Evolutionary conservation across 2,888 invertebrate genomes (phyloP).

Genomic region (Zaprionus lineosus): DNA sequence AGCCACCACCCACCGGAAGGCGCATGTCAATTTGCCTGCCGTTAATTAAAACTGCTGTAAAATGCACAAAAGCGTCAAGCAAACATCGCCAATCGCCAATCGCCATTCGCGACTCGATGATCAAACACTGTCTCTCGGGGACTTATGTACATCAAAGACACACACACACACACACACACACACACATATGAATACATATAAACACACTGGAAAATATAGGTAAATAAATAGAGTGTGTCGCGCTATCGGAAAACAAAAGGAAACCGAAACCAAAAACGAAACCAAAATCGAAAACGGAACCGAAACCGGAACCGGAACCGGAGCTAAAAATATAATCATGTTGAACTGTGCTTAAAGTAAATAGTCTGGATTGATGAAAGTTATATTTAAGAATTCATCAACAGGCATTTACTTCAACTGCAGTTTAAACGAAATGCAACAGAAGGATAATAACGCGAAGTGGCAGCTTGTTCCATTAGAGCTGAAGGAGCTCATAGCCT

Average conservation of each 20-base stretch:
- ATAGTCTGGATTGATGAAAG: constrained; percentile 82
- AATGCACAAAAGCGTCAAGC: constrained; percentile 74
- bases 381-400: constrained; percentile 78
- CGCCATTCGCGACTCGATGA: too few relatives aligned
- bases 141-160: too few relatives aligned
- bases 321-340: too few relatives aligned
- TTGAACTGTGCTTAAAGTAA: constrained; percentile 82
- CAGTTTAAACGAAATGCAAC: constrained; percentile 80
- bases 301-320: constrained; percentile 14
- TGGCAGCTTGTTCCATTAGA: constrained; percentile 68
- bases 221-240: background rate
- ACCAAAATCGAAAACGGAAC: background rate
- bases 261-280: constrained; percentile 18
- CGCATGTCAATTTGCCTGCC: constrained; percentile 67
- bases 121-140: background rate
- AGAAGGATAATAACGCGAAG: constrained; percentile 49
- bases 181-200: too few relatives aligned
- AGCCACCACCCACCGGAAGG: constrained; percentile 2
- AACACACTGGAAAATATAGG: too few relatives aligned
- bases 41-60: constrained; percentile 76
- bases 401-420: constrained; percentile 82
- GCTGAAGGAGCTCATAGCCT: constrained; percentile 3
- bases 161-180: too few relatives aligned
- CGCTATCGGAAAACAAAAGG: constrained; percentile 1
- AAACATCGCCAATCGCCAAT: constrained; percentile 47